These are phyloP conservation scores for Asbolus verrucosus DNA, from an alignment of 1,140 invertebrate genomes.

Conservation along the genomic window DNA sequence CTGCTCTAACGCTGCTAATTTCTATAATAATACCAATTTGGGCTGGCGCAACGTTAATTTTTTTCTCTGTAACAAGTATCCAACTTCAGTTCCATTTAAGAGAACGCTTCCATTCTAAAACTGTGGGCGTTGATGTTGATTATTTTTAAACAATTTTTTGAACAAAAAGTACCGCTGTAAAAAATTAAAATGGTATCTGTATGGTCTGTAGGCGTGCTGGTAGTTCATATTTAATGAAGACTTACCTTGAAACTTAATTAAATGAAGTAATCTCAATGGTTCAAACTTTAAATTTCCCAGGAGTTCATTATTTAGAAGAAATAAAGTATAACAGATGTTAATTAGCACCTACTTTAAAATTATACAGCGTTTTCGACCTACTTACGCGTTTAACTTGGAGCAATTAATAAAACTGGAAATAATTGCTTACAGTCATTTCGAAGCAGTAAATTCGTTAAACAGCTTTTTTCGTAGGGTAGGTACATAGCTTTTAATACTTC, in stretches of 20 bases:
- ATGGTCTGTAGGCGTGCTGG: not conserved
- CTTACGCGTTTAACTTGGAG: not conserved
- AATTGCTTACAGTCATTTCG: too few relatives aligned
- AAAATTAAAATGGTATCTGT: not conserved
- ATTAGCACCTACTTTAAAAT: constrained; percentile 30
- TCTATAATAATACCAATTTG: too few relatives aligned
- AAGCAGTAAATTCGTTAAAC: too few relatives aligned
- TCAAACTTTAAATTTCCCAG: constrained; percentile 31
- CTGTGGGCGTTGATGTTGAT: too few relatives aligned
- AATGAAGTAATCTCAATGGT: constrained; percentile 36
- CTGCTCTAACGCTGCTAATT: too few relatives aligned
- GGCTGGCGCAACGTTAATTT: too few relatives aligned
- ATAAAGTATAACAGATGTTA: constrained; percentile 35
- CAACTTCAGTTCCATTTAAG: too few relatives aligned
- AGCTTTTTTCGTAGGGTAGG: constrained; percentile 4
- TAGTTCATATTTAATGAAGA: constrained; percentile 6
- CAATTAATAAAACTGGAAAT: too few relatives aligned
- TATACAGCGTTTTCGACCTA: not conserved
- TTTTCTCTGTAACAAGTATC: too few relatives aligned
- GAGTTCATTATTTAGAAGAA: constrained; percentile 26
- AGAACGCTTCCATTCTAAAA: too few relatives aligned
- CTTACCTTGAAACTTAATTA: constrained; percentile 28
- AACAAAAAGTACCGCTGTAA: not conserved
- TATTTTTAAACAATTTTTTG: not conserved
- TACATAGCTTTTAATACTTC: constrained; percentile 15